Base-by-base conservation (phyloP, 2,113 vertebrate genomes). In the Anhinga rufa region DNA sequence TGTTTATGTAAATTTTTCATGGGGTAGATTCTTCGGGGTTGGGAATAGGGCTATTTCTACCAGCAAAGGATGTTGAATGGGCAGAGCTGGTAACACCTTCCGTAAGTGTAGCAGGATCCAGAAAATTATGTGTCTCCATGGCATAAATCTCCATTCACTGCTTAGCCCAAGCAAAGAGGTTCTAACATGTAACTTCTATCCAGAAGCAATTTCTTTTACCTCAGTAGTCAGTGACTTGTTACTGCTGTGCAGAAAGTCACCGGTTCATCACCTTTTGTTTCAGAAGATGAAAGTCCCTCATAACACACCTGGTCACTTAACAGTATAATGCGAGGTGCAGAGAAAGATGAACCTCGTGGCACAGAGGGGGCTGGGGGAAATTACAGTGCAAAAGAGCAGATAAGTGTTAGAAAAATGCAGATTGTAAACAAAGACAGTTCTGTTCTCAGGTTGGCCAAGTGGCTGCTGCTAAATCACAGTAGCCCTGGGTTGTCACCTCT, bases 401-500 rank as follows among this genome's bases (percentile, higher is more conserved):
- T 96, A 96, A 94, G 84, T 76, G 40, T 79, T 71, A 82, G 74
- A 84, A 96, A 96, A 96, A 93, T 72, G 95, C 61, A 49, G 89
- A n/a, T 76, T 84, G 90, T 95, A 95, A 95, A 96, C 95, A 97
- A 94, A 96, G 96, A 84, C 11, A 0, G 65, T 87, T 93, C 96
- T 96, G 91, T 97, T 97, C 74, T 82, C 62, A 48, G 66, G 46
- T 66, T 76, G 62, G 83, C 74, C 44, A 86, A 96, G 83, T 61
- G 74, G 58, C 49, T 91, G 91, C 92, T 87, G 66, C 81, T 84
- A 82, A 94, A 32, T 74, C 9, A 5, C 74, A 72, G 69, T 74
- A 95, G 94, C 72, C 44, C 69, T 78, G 48, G 44, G 49, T 44
- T 93, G 86, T 95, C 94, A 93, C 95, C 83, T 95, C 55, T 70